Conservation (phyloP, 2,113 vertebrate species). For the Calypte anna region DNA sequence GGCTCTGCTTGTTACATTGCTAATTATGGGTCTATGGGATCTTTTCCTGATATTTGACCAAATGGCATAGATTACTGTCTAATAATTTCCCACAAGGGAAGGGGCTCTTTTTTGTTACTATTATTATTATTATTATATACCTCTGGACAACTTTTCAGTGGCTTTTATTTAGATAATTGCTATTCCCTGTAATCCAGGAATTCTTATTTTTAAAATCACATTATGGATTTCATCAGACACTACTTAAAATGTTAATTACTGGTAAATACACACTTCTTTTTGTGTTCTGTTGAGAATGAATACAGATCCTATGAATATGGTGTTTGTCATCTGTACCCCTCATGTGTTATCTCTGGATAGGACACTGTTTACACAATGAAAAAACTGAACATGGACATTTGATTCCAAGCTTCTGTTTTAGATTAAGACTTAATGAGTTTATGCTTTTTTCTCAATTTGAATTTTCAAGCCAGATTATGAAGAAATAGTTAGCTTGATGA, state of each 20-base stretch:
- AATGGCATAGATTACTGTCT: slow-evolving; percentile 50
- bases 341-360: slow-evolving; percentile 10
- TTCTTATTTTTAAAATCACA: slow-evolving; percentile 50
- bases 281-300: not conserved
- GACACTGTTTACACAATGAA: slow-evolving; percentile 19
- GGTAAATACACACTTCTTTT: slow-evolving; percentile 37
- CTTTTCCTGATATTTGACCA: slow-evolving; percentile 60
- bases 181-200: slow-evolving; percentile 35
- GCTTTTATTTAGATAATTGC: slow-evolving; percentile 54
- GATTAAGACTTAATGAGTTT: slow-evolving; percentile 39
- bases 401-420: slow-evolving; percentile 48
- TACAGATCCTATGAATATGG: not conserved
- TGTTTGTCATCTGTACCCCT: slow-evolving; percentile 30
- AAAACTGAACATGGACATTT: not conserved
- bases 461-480: slow-evolving; percentile 25
- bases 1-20: slow-evolving; percentile 74
- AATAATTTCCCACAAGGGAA: slow-evolving; percentile 67
- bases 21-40: slow-evolving; percentile 72
- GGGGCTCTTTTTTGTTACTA: not conserved
- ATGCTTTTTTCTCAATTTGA: not conserved
- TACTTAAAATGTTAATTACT: slow-evolving; percentile 62
- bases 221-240: slow-evolving; percentile 58
- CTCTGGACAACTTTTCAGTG: slow-evolving; percentile 40
- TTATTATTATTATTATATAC: slow-evolving; percentile 36
- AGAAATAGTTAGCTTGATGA: slow-evolving; percentile 28